Percentiles rank a stretch among this genome's conserved stretches.
Conservation (phyloP, 2,888 invertebrate species). For the Nowickia ferox region DNA sequence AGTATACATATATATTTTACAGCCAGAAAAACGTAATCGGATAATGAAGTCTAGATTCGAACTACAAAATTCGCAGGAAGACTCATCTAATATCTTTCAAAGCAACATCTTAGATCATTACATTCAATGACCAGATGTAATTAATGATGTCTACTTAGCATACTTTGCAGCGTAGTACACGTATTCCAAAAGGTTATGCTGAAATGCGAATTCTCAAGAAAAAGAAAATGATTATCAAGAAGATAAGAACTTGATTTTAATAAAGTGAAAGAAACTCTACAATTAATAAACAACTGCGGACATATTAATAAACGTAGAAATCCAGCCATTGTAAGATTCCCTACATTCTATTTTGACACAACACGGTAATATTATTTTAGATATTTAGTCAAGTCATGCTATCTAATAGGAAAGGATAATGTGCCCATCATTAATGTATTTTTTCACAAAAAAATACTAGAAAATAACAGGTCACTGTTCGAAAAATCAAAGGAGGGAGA, state of each 20-base stretch:
- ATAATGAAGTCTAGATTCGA: conserved; percentile 6
- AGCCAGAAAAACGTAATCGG: conserved; percentile 19
- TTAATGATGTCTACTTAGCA: conserved; percentile 39
- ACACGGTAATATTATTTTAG: too few relatives aligned
- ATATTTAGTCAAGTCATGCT: too few relatives aligned
- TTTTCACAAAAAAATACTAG: too few relatives aligned
- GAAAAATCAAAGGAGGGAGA: too few relatives aligned
- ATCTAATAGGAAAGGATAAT: too few relatives aligned
- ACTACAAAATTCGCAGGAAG: neutral
- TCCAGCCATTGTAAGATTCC: conserved; percentile 15
- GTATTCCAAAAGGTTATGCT: neutral
- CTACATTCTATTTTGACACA: neutral
- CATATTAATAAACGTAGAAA: conserved; percentile 18
- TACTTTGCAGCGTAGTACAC: conserved; percentile 32
- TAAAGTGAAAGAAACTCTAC: neutral
- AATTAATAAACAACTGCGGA: neutral
- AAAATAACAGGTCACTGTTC: too few relatives aligned
- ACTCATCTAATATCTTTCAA: conserved; percentile 19
- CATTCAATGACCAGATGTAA: conserved; percentile 14
- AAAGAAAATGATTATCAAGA: conserved; percentile 1
- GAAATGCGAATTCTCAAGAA: neutral
- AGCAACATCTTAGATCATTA: conserved; percentile 33
- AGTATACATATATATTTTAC: conserved; percentile 44
- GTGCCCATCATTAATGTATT: too few relatives aligned
- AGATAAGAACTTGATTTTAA: neutral